These are phyloP conservation scores for Zaprionus bogoriensis DNA, from an alignment of 2,888 invertebrate genomes.

Conservation along the genomic window DNA sequence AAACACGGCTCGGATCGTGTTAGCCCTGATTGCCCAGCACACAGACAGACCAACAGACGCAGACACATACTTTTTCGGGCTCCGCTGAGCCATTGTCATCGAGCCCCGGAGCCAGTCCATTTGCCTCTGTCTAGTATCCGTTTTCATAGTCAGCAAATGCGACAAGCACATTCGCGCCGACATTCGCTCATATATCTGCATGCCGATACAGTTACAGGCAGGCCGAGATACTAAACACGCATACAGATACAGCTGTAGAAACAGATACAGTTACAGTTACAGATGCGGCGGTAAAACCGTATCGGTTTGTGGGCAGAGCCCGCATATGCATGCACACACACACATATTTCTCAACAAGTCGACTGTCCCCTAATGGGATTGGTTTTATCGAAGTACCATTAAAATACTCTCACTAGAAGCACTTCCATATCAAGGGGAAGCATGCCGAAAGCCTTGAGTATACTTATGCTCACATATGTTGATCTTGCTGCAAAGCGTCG, in stretches of 20 bases:
- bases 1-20: conserved; percentile 22
- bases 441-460: too few relatives aligned
- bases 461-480: too few relatives aligned
- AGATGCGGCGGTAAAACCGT: too few relatives aligned
- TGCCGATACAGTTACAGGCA: background rate
- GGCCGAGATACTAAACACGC: background rate
- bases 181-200: conserved; percentile 4
- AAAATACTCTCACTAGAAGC: background rate
- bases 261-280: background rate
- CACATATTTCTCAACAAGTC: conserved; percentile 4
- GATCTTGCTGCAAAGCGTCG: too few relatives aligned
- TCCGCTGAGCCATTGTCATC: conserved; percentile 17
- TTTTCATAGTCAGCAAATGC: conserved; percentile 63
- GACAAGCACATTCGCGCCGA: conserved; percentile 18
- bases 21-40: conserved; percentile 31
- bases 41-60: conserved; percentile 4
- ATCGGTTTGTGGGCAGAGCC: conserved; percentile 1
- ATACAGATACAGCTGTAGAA: too few relatives aligned
- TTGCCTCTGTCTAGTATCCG: conserved; percentile 48
- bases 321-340: background rate
- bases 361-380: conserved; percentile 24
- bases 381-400: conserved; percentile 8
- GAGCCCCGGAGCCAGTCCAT: conserved; percentile 3
- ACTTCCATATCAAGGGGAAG: too few relatives aligned
- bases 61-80: conserved; percentile 21